A percentile compares a stretch with the other conserved stretches of the same genome.
phyloP scores from a whole-genome alignment of 2,888 invertebrate species.

The Drosophila prostipennis region DNA sequence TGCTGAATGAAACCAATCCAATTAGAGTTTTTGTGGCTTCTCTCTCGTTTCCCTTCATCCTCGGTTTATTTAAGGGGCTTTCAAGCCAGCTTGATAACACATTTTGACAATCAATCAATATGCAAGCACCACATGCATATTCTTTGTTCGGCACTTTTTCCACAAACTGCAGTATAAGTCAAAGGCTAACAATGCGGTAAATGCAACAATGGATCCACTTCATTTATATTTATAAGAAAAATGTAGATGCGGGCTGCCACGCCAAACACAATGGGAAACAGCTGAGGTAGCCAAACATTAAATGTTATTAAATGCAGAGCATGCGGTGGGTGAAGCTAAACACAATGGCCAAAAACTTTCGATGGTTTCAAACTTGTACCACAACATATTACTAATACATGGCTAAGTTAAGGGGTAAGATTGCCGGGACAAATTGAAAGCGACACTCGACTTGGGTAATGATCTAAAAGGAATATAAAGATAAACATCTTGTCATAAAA shows the following conservation, averaged over 20 bases:
- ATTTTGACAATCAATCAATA: conserved; percentile 74
- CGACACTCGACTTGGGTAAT: not conserved
- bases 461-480: not conserved
- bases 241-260: conserved; percentile 7
- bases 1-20: conserved; percentile 48
- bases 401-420: not conserved
- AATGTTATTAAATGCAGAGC: conserved; percentile 76
- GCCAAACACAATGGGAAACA: conserved; percentile 54
- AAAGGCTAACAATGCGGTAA: conserved; percentile 72
- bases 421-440: not conserved
- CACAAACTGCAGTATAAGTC: conserved; percentile 21
- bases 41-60: not conserved
- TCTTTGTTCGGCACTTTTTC: conserved; percentile 22
- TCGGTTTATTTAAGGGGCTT: conserved; percentile 3
- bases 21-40: conserved; percentile 47
- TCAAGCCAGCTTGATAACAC: conserved; percentile 48
- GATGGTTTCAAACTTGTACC: conserved; percentile 44
- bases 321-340: conserved; percentile 54
- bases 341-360: conserved; percentile 61
- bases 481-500: not conserved
- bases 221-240: conserved; percentile 72
- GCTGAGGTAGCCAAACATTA: conserved; percentile 64
- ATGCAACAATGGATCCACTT: conserved; percentile 64
- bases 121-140: conserved; percentile 40
- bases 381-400: conserved; percentile 32